Base-by-base conservation (phyloP, 2,113 vertebrate genomes). In the Otus sunia region DNA sequence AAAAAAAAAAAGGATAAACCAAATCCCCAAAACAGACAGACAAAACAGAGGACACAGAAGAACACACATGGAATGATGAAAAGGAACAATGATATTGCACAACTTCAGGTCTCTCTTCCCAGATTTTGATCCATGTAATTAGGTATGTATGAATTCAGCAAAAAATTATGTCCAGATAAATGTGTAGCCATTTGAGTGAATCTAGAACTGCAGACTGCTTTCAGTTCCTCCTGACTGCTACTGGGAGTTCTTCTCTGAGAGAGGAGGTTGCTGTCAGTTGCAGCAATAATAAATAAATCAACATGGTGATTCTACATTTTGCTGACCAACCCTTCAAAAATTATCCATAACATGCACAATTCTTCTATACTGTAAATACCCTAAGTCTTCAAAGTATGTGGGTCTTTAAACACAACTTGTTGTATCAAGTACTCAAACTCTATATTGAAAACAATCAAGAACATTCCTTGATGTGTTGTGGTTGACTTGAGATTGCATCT, bases 71-170 rank as follows among this genome's bases (percentile, higher is more conserved):
- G 94, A 97, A 97, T 95, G 86, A 96, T 96, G 94, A 97, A 94
- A 96, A 97, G 94, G 86, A 98, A 92, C 94, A 96, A 77, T 69
- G 98, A 98, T 98, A 98, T 97, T 98, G 97, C 98, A 98, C 98
- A 98, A 97, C 94, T 97, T 98, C 92, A 96, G 91, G 52, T 97
- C 76, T 98, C 96, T 97, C 95, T 82, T 96, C 94, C 82, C 96
- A 92, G 94, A 94, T 96, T 82, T 94, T 97, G 92, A 95, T 97
- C 97, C 96, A 79, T 97, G 94, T 96, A 95, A 97, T 85, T 95
- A 94, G 89, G 80, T 95, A 73, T 34, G 94, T 90, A 95, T 92
- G 93, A 97, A 96, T 97, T 97, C 96, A 97, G 87, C 37, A 97
- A 94, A 88, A 96, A 71, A 52, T 9, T 95, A 94, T 81, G 84